A percentile compares a stretch with the other conserved stretches of the same genome.
phyloP scores from a whole-genome alignment of 2,113 vertebrate species.

The Hippoglossus stenolepis region DNA sequence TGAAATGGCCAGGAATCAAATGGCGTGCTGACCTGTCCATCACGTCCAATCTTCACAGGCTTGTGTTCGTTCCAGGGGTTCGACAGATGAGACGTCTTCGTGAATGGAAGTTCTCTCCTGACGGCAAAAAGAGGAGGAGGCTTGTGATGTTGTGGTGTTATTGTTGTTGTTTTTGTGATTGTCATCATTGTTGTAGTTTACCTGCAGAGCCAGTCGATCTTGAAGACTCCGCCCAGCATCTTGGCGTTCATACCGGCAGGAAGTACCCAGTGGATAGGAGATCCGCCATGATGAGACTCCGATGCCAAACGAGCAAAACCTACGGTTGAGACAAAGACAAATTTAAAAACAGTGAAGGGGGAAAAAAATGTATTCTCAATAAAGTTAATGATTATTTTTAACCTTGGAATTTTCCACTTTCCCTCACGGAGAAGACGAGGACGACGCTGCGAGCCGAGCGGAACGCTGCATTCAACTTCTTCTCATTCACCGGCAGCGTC shows the following conservation, averaged over 20 bases:
- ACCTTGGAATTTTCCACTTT: constrained; percentile 99
- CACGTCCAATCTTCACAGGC: constrained; percentile 97
- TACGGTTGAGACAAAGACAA: constrained; percentile 48
- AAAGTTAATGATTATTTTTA: not conserved
- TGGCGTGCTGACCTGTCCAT: constrained; percentile 89
- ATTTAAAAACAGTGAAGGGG: too few relatives aligned
- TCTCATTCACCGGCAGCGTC: constrained; percentile 97
- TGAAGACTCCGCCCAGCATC: constrained; percentile 98
- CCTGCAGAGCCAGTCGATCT: constrained; percentile 99
- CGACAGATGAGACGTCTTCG: constrained; percentile 94
- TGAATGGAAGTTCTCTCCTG: constrained; percentile 97
- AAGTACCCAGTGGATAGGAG: constrained; percentile 98
- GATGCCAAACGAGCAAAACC: constrained; percentile 95
- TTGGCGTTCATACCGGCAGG: constrained; percentile 99
- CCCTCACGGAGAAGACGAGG: constrained; percentile 96
- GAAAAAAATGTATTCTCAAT: too few relatives aligned
- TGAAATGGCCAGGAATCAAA: accelerated
- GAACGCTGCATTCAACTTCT: constrained; percentile 96
- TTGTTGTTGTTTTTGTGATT: not conserved
- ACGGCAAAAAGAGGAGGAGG: not conserved
- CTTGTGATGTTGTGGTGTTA: not conserved
- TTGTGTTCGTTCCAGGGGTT: constrained; percentile 99
- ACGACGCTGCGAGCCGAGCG: constrained; percentile 93
- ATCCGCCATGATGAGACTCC: constrained; percentile 96
- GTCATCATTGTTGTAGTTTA: constrained; percentile 16